These are phyloP conservation scores for Onychomys arenicola DNA, from an alignment of 2,797 vertebrate genomes.

Conservation along the genomic window DNA sequence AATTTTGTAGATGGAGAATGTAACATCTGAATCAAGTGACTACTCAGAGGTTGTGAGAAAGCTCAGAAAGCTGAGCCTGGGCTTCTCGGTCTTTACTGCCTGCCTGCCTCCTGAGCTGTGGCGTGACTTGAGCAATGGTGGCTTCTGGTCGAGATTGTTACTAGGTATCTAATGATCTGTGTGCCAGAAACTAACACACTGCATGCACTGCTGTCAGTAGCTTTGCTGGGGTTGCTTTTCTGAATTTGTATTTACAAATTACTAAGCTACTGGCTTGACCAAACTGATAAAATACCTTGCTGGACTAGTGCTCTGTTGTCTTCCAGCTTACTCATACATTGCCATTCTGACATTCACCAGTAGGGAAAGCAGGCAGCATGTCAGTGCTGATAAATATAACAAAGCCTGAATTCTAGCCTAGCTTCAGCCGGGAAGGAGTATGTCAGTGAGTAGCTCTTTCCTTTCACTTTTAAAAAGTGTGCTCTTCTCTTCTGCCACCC, in stretches of 20 bases:
- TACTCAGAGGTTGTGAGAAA: neutral
- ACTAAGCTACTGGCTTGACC: neutral
- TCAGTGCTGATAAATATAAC: constrained; percentile 18
- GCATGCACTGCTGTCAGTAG: neutral
- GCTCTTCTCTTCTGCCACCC: neutral
- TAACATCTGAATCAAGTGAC: neutral
- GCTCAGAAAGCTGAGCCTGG: neutral
- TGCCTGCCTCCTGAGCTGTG: neutral
- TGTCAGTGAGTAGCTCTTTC: neutral
- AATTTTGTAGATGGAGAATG: neutral
- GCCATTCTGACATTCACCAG: neutral
- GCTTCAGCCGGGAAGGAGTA: neutral
- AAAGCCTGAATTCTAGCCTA: neutral
- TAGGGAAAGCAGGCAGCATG: neutral
- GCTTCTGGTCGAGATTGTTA: neutral
- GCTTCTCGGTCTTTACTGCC: neutral
- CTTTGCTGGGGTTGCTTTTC: neutral
- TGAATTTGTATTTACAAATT: neutral
- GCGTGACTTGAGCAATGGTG: neutral
- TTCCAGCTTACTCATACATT: neutral
- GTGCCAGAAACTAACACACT: neutral
- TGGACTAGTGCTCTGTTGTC: neutral
- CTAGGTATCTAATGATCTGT: neutral
- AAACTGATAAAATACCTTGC: neutral
- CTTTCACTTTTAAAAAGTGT: neutral